Evolutionary conservation across 53 echinoderm and acorn worm genomes (phyloP).

Genomic region (Holothuria leucospilota): DNA sequence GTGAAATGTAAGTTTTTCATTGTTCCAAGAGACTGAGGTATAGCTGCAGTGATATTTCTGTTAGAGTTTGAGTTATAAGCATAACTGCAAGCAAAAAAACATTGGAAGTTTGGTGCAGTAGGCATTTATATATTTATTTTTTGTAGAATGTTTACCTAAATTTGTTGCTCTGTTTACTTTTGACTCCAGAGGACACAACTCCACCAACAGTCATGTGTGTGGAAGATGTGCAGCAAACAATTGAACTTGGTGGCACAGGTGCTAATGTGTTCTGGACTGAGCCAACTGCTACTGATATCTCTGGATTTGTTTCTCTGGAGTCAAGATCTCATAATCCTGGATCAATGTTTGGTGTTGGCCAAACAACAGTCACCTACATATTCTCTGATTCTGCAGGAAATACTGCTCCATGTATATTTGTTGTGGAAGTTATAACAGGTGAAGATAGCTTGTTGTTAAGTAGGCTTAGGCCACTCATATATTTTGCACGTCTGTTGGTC

Average conservation of each 20-base stretch:
- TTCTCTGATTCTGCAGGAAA: slow-evolving; percentile 72
- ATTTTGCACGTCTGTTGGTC: too few species aligned
- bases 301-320: slow-evolving; percentile 50
- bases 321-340: slow-evolving; percentile 64
- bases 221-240: slow-evolving; percentile 7
- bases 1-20: too few species aligned
- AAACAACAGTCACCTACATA: slow-evolving; percentile 60
- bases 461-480: too few species aligned
- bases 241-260: slow-evolving; percentile 52
- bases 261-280: slow-evolving; percentile 56
- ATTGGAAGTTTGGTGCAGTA: too few species aligned
- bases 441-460: too few species aligned
- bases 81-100: too few species aligned
- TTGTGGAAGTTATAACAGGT: slow-evolving; percentile 13
- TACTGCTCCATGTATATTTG: slow-evolving; percentile 68
- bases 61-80: too few species aligned
- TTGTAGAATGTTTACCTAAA: too few species aligned
- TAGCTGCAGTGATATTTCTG: too few species aligned
- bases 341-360: slow-evolving; percentile 52
- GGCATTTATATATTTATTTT: too few species aligned
- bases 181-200: slow-evolving; percentile 58
- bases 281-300: slow-evolving; percentile 75
- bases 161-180: too few species aligned
- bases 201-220: slow-evolving; percentile 63
- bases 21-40: too few species aligned